A percentile compares a stretch with the other conserved stretches of the same genome.
Conservation (phyloP, 2,797 vertebrate species). For the Perodicticus potto region DNA sequence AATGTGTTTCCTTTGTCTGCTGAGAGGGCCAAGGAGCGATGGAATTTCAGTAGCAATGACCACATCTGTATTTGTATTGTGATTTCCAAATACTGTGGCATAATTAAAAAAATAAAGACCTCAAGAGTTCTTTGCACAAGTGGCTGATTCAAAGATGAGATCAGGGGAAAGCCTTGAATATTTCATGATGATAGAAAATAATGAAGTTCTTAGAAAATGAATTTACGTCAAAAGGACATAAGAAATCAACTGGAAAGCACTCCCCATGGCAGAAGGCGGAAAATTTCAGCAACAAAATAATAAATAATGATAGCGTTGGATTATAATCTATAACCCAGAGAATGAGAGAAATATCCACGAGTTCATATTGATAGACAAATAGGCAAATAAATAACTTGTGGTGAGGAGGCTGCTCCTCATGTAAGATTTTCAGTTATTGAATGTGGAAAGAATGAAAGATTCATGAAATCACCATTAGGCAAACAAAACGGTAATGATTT, state of each 20-base stretch:
- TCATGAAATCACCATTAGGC: neutral
- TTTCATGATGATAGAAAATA: neutral
- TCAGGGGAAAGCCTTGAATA: neutral
- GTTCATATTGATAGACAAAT: neutral
- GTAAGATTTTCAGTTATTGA: neutral
- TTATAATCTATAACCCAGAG: neutral
- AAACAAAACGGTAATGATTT: neutral
- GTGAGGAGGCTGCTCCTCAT: neutral
- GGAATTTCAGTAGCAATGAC: neutral
- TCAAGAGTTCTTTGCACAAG: neutral
- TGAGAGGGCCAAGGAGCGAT: neutral
- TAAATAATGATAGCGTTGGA: neutral
- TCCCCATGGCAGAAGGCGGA: neutral
- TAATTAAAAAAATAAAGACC: neutral
- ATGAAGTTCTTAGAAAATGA: neutral
- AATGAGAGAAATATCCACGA: neutral
- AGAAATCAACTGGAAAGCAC: neutral
- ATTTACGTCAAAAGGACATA: neutral
- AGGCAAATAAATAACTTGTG: neutral
- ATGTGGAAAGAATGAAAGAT: neutral
- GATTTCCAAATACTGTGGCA: neutral
- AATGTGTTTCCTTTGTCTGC: neutral
- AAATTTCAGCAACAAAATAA: neutral
- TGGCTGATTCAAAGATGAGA: neutral
- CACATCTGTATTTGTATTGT: neutral